Percentiles rank a stretch among this genome's conserved stretches.
Evolutionary conservation across 2,113 vertebrate genomes (phyloP).

Genomic region (Barbus barbus): DNA sequence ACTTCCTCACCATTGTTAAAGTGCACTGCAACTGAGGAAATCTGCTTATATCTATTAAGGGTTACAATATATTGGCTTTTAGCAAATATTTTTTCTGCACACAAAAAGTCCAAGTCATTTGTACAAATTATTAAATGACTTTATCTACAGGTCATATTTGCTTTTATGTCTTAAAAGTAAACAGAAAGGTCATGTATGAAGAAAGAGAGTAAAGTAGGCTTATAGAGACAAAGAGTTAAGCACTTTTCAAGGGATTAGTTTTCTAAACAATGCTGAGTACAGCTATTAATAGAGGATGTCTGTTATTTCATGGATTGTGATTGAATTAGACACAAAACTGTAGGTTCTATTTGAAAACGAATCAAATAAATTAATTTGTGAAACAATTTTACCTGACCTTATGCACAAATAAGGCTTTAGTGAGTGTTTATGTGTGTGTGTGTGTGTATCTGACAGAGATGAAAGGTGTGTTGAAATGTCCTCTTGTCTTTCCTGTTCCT

Average conservation of each 20-base stretch:
- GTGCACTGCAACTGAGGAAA: neutral
- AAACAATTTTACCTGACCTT: neutral
- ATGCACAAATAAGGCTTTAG: constrained; percentile 13
- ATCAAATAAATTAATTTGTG: neutral
- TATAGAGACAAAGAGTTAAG: constrained; percentile 29
- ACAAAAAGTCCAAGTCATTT: constrained; percentile 42
- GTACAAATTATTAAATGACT: constrained; percentile 51
- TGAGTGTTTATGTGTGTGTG: constrained; percentile 27
- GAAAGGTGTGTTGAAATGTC: constrained; percentile 29
- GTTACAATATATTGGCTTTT: constrained; percentile 10
- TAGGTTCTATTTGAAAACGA: neutral
- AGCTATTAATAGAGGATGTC: neutral
- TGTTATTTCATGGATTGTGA: no score
- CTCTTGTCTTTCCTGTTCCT: constrained; percentile 46
- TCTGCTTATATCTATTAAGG: neutral
- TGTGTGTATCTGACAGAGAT: constrained; percentile 30
- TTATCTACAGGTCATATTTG: constrained; percentile 63
- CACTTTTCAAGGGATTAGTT: neutral
- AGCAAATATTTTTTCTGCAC: constrained; percentile 36
- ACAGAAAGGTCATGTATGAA: constrained; percentile 68
- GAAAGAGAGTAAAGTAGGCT: constrained; percentile 52
- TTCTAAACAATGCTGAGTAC: neutral
- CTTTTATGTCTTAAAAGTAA: constrained; percentile 53
- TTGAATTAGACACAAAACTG: neutral
- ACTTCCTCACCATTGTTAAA: constrained; percentile 24